These are phyloP conservation scores for Enoplosus armatus DNA, from an alignment of 2,797 vertebrate genomes.

Conservation along the genomic window DNA sequence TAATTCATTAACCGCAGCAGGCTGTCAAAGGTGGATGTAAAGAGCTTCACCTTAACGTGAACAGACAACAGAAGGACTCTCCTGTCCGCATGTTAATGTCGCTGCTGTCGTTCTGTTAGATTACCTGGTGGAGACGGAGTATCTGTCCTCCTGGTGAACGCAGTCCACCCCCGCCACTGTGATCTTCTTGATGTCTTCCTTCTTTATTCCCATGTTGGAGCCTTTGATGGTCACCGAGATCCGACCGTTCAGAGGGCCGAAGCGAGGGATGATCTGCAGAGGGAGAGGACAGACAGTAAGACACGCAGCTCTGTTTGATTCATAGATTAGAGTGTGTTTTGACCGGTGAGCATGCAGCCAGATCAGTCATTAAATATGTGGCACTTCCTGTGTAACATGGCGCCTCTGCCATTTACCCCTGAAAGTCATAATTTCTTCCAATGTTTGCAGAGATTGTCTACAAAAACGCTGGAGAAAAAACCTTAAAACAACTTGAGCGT, in stretches of 20 bases:
- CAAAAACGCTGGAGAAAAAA: no score
- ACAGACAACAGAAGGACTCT: constrained; percentile 5
- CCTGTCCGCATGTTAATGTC: constrained; percentile 2
- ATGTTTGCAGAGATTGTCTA: not conserved
- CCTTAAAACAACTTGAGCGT: no score
- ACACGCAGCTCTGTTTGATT: no score
- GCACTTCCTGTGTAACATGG: not conserved
- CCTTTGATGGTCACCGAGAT: constrained; percentile 93
- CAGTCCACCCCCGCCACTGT: constrained; percentile 89
- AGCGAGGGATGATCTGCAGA: constrained; percentile 90
- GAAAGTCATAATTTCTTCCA: not conserved
- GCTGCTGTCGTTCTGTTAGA: not conserved
- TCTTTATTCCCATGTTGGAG: constrained; percentile 93
- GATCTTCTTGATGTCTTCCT: constrained; percentile 89
- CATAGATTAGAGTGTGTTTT: not conserved
- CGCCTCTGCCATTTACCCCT: not conserved
- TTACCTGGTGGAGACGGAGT: constrained; percentile 94
- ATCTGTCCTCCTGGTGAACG: constrained; percentile 86
- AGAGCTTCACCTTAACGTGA: constrained; percentile 8
- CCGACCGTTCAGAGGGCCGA: constrained; percentile 89
- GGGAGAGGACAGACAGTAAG: not conserved
- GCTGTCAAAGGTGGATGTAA: constrained; percentile 1
- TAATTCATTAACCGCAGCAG: constrained; percentile 6
- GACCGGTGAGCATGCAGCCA: not conserved
- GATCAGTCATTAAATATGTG: not conserved